Conservation (phyloP, 2,797 vertebrate genomes). For the Phalloptychus januarius region DNA sequence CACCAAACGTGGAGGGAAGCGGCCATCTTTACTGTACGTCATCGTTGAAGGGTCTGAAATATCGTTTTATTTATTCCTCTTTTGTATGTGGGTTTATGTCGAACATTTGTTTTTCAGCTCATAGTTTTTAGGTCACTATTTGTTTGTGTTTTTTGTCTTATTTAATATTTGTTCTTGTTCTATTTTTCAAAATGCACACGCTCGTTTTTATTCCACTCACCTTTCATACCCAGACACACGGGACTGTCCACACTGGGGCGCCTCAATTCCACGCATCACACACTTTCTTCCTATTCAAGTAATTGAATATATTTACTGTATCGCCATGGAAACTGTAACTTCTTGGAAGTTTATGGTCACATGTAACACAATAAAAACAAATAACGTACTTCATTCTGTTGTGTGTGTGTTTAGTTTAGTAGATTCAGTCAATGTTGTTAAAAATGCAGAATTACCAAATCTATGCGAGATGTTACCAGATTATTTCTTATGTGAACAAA, state of each 20-base stretch:
- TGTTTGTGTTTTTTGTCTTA: not conserved
- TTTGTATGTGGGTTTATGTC: conserved; percentile 60
- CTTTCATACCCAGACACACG: conserved; percentile 34
- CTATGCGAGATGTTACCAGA: not conserved
- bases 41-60: conserved; percentile 43
- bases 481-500: not conserved
- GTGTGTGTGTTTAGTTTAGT: conserved; percentile 16
- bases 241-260: conserved; percentile 43
- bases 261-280: conserved; percentile 30
- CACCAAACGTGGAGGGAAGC: conserved; percentile 61
- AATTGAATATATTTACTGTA: conserved; percentile 68
- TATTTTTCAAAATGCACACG: conserved; percentile 46
- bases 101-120: conserved; percentile 30
- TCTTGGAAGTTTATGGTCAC: conserved; percentile 70
- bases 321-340: conserved; percentile 71
- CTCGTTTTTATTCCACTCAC: conserved; percentile 35
- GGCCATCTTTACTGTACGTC: conserved; percentile 46
- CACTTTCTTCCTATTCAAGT: conserved; percentile 40
- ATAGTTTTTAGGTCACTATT: conserved; percentile 35
- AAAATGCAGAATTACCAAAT: not conserved
- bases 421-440: not conserved
- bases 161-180: conserved; percentile 20
- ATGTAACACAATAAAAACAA: conserved; percentile 79
- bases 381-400: conserved; percentile 32
- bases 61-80: conserved; percentile 64